Base-by-base conservation (phyloP, 1,140 invertebrate species). In the Drosophila sp. region DNA sequence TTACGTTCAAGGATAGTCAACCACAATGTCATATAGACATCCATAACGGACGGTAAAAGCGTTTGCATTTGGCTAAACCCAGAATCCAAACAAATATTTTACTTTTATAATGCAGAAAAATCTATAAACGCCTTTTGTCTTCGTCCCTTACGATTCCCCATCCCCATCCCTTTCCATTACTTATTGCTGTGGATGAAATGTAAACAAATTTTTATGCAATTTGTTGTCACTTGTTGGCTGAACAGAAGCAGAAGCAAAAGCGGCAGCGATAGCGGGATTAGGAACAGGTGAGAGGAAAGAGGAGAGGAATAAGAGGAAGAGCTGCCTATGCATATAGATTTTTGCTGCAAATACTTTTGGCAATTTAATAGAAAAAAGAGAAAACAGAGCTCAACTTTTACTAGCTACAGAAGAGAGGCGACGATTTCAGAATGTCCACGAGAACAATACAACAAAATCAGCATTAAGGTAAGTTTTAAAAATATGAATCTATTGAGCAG, bases 141-240 rank as follows among this genome's bases (percentile, higher is more conserved):
- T 53, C 13, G 1, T 14, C 6, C 14, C 14, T 8, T 8, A 21
- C 7, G 4, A 1, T 14, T 14, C 14, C 14, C 14, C 14, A 38
- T 16, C 2, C 1, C 5, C 25, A 16, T 41, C 7, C n/a, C 14
- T 13, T 27, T 38, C 7, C 2, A 4, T 21, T 21, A 7, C n/a
- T 11, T 18, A 16, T 29, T 14, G 32, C 43, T 27, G 53, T 46
- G 59, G 59, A 48, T 41, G 54, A 41, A 82, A 56, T 73, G 72
- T 66, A 76, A 87, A 89, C 83, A 89, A 69, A 79, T 89, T 89
- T 83, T 46, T 48, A 61, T 69, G 59, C 84, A 89, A 89, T 83
- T 89, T 89, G 57, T 69, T 81, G 66, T 65, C 82, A 71, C 65
- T 80, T 77, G 29, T 65, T 67, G 43, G 66, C 58, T 38, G 29